Evolutionary conservation across 1,140 invertebrate genomes (phyloP).

Genomic region (Pteromalus puparum): DNA sequence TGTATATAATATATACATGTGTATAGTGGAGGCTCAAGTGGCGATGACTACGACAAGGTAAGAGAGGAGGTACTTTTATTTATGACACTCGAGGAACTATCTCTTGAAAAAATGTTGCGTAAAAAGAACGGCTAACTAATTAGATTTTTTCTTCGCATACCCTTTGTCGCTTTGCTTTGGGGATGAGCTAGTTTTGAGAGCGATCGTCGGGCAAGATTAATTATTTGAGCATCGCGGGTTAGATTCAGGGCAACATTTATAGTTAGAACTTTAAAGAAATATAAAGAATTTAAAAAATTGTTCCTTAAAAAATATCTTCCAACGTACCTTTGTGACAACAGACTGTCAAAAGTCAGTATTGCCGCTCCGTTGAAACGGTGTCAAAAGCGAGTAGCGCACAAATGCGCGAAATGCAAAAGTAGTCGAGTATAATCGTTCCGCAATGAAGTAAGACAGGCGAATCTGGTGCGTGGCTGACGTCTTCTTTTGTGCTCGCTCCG

Average conservation of each 20-base stretch:
- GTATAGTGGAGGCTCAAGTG: background rate
- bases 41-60: background rate
- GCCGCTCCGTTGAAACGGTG: too few relatives aligned
- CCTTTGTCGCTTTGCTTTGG: too few relatives aligned
- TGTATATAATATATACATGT: background rate
- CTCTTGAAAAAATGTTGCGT: slow-evolving; percentile 25
- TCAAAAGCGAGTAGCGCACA: background rate
- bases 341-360: too few relatives aligned
- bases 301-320: too few relatives aligned
- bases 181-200: too few relatives aligned
- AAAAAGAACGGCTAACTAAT: slow-evolving; percentile 12
- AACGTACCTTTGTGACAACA: too few relatives aligned
- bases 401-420: background rate
- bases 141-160: background rate
- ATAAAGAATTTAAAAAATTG: too few relatives aligned
- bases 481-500: background rate
- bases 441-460: background rate
- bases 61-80: slow-evolving; percentile 31
- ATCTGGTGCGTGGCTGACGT: background rate
- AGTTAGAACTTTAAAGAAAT: too few relatives aligned
- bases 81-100: slow-evolving; percentile 43
- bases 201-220: too few relatives aligned
- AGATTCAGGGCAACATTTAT: too few relatives aligned
- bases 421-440: background rate
- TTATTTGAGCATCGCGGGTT: too few relatives aligned